phyloP scores from a whole-genome alignment of 2,888 invertebrate species.

The Cheilosia vulpina region DNA sequence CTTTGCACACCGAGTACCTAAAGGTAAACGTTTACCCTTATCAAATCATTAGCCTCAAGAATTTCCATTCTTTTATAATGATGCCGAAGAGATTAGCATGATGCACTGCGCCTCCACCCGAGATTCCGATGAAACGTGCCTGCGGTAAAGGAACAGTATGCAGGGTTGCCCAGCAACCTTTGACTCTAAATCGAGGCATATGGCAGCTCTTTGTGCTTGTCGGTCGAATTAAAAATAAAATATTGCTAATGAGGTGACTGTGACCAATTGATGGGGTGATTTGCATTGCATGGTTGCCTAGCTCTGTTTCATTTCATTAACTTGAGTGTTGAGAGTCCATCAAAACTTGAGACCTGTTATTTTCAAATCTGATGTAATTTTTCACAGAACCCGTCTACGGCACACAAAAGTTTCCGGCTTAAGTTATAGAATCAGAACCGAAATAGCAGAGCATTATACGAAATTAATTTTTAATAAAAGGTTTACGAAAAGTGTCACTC shows the following conservation, averaged over 20 bases:
- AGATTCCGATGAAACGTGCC: constrained; percentile 45
- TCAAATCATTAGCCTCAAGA: constrained; percentile 51
- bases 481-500: constrained; percentile 68
- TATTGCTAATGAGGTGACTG: constrained; percentile 54
- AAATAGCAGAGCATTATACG: constrained; percentile 53
- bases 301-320: background rate
- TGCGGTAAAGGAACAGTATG: constrained; percentile 26
- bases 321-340: background rate
- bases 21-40: constrained; percentile 42
- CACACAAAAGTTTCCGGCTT: constrained; percentile 9
- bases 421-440: constrained; percentile 19
- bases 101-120: constrained; percentile 25
- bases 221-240: constrained; percentile 2
- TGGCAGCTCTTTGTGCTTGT: constrained; percentile 31
- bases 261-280: constrained; percentile 34
- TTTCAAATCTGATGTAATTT: constrained; percentile 3
- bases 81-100: constrained; percentile 48
- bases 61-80: constrained; percentile 50
- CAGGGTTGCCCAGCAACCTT: constrained; percentile 63
- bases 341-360: constrained; percentile 4
- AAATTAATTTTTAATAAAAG: constrained; percentile 58
- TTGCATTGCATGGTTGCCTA: background rate
- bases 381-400: background rate
- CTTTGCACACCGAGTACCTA: constrained; percentile 5
- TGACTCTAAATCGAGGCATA: constrained; percentile 46